phyloP scores from a whole-genome alignment of 2,113 vertebrate species.

The Mesocricetus auratus region DNA sequence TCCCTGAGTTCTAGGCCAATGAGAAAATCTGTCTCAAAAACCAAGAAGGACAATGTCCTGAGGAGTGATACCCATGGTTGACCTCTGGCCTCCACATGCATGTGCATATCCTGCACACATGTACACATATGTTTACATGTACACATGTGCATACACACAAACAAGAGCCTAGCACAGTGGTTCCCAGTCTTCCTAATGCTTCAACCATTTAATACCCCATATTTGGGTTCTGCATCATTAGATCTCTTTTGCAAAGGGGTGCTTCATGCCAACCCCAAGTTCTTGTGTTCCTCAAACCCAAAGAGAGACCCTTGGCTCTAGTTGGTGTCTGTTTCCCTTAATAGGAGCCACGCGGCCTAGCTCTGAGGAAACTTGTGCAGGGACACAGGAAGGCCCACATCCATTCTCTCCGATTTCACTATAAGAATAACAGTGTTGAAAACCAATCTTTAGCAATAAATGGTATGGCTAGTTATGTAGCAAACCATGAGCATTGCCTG shows the following conservation, averaged over 20 bases:
- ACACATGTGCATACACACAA: background rate
- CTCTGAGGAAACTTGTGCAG: conserved; percentile 64
- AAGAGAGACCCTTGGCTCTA: background rate
- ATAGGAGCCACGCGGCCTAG: conserved; percentile 5
- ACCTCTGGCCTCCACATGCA: background rate
- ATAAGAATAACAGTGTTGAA: conserved; percentile 76
- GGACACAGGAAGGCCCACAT: conserved; percentile 70
- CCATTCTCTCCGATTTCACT: conserved; percentile 82
- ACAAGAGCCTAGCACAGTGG: background rate
- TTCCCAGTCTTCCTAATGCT: background rate
- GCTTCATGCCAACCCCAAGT: background rate
- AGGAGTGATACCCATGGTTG: background rate
- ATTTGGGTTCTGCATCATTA: background rate
- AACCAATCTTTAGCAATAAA: conserved; percentile 83
- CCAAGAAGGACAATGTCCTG: background rate
- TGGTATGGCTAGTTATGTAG: conserved; percentile 78
- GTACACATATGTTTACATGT: background rate
- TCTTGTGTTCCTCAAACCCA: background rate
- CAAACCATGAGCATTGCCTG: conserved; percentile 78
- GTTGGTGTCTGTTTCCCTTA: conserved; percentile 48
- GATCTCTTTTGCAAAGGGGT: background rate
- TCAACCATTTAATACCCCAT: background rate
- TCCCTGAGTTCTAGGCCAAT: background rate
- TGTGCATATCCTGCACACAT: background rate
- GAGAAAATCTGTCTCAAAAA: background rate